Conservation (phyloP, 2,797 vertebrate genomes). For the Enteromius afrohamiltoni region DNA sequence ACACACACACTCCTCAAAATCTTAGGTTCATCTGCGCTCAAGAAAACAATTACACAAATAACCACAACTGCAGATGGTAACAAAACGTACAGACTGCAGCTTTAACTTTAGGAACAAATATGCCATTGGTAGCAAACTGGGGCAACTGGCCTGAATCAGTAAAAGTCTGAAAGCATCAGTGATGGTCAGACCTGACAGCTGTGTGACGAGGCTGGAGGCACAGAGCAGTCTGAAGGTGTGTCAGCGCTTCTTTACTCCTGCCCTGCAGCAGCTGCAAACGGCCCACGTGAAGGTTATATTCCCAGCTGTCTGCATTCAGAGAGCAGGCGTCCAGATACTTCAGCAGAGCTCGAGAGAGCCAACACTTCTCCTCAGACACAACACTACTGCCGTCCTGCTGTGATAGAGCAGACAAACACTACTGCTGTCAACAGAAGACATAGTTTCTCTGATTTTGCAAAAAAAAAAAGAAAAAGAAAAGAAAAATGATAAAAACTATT, state of each 20-base stretch:
- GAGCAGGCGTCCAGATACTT: slow-evolving; percentile 79
- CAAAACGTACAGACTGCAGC: too few species aligned
- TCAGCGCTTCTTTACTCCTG: slow-evolving; percentile 68
- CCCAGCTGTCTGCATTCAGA: slow-evolving; percentile 73
- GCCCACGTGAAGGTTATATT: slow-evolving; percentile 73
- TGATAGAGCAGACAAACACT: slow-evolving; percentile 4
- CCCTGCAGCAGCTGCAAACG: slow-evolving; percentile 71
- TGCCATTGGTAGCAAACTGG: too few species aligned
- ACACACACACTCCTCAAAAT: too few species aligned
- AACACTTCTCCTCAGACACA: slow-evolving; percentile 65
- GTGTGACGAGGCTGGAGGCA: slow-evolving; percentile 68
- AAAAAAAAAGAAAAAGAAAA: too few species aligned
- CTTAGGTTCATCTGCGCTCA: too few species aligned
- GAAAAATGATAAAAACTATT: too few species aligned
- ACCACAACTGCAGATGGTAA: too few species aligned
- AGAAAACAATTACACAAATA: too few species aligned
- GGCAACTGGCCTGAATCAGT: too few species aligned
- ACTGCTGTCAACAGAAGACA: background rate
- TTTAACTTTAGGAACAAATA: too few species aligned
- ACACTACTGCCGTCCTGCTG: slow-evolving; percentile 63
- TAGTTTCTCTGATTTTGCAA: background rate
- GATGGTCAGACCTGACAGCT: slow-evolving; percentile 66
- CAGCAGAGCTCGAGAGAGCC: slow-evolving; percentile 68
- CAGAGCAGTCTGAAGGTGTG: slow-evolving; percentile 71
- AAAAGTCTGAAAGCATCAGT: background rate